A percentile compares a stretch with the other conserved stretches of the same genome.
Evolutionary conservation across 2,888 invertebrate genomes (phyloP).

Genomic region (Meteorus colon): DNA sequence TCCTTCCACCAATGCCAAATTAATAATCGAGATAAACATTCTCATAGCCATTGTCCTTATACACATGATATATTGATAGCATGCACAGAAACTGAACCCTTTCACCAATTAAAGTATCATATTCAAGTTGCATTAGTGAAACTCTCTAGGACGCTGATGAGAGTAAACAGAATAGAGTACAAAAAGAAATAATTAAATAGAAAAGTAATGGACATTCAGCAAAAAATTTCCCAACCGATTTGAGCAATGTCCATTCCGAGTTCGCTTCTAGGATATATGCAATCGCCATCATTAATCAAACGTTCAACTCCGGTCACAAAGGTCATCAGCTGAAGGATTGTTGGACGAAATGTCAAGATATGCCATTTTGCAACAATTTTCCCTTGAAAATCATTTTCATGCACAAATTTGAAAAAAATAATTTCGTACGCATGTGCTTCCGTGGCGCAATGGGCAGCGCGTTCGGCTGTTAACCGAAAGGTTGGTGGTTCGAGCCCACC

Average conservation of each 20-base stretch:
- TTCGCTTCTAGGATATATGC: constrained; percentile 22
- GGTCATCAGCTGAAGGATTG: constrained; percentile 17
- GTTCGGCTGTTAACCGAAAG: constrained; percentile 85
- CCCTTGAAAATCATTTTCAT: neutral
- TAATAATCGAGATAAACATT: too few relatives aligned
- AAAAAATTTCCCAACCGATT: constrained; percentile 28
- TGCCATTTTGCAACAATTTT: constrained; percentile 27
- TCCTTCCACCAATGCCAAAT: too few relatives aligned
- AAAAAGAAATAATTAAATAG: neutral
- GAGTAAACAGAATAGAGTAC: neutral
- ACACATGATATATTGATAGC: too few relatives aligned
- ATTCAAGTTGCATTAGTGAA: neutral
- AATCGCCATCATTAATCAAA: constrained; percentile 35
- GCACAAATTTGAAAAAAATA: neutral
- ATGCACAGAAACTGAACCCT: neutral
- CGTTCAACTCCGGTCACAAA: neutral
- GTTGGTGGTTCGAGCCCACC: too few relatives aligned
- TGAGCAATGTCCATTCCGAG: constrained; percentile 31
- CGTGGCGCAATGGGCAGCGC: constrained; percentile 98
- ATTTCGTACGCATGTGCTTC: constrained; percentile 72
- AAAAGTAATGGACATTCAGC: neutral
- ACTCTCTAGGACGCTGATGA: neutral
- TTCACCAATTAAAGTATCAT: neutral
- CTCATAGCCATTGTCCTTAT: too few relatives aligned
- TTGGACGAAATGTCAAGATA: constrained; percentile 37